Evolutionary conservation across 2,113 vertebrate genomes (phyloP).

Genomic region (Campylomormyrus numenius): DNA sequence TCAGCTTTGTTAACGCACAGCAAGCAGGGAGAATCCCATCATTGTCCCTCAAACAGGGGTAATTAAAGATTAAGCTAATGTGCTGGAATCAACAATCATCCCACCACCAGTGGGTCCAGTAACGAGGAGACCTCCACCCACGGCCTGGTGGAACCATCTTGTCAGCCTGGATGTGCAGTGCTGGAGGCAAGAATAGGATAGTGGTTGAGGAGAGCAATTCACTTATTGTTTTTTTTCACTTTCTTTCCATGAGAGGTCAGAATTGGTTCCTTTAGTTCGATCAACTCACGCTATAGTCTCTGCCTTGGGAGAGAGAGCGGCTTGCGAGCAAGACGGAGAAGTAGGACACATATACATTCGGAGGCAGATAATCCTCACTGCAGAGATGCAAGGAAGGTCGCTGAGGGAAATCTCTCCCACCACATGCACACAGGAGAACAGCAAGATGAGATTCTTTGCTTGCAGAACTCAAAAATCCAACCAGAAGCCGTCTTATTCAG

Average conservation of each 20-base stretch:
- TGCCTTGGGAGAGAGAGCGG: neutral
- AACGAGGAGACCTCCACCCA: neutral
- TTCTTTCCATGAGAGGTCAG: neutral
- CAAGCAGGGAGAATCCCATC: slow-evolving; percentile 4
- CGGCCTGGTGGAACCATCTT: neutral
- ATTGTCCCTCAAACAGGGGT: slow-evolving; percentile 29
- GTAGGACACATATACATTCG: neutral
- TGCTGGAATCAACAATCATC: slow-evolving; percentile 38
- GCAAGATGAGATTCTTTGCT: neutral
- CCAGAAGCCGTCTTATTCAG: neutral
- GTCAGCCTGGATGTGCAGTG: neutral
- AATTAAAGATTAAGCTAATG: slow-evolving; percentile 50
- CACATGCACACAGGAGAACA: neutral
- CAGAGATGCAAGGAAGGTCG: neutral
- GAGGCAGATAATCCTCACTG: neutral
- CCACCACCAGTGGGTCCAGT: neutral
- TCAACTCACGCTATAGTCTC: neutral
- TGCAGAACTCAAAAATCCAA: neutral
- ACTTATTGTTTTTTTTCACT: neutral
- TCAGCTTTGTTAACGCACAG: slow-evolving; percentile 47
- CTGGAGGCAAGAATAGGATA: neutral
- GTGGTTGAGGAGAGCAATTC: neutral
- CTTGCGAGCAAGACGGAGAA: neutral
- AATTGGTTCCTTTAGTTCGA: neutral
- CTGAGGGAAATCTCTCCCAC: neutral